A percentile compares a stretch with the other conserved stretches of the same genome.
Evolutionary conservation across 1,140 invertebrate genomes (phyloP).

Genomic region (Trichogramma pretiosum): DNA sequence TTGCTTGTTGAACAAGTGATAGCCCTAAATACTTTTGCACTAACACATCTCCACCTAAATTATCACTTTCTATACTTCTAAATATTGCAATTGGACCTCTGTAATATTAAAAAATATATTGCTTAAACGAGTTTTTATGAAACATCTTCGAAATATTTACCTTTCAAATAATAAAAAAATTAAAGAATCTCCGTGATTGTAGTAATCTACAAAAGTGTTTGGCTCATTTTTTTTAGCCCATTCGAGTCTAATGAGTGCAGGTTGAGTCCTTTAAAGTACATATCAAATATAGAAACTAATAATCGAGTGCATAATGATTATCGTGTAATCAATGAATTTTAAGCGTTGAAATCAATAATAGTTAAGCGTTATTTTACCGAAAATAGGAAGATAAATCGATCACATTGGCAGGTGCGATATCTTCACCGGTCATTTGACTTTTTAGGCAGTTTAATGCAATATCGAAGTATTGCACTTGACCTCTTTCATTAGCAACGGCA

Average conservation of each 20-base stretch:
- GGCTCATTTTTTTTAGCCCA: slow-evolving; percentile 51
- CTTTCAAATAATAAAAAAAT: slow-evolving; percentile 55
- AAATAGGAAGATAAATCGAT: slow-evolving; percentile 65
- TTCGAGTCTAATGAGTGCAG: slow-evolving; percentile 46
- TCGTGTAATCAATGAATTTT: neutral
- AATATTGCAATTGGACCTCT: slow-evolving; percentile 46
- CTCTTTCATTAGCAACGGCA: slow-evolving; percentile 59
- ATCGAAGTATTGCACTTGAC: slow-evolving; percentile 72
- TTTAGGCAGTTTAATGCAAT: slow-evolving; percentile 58
- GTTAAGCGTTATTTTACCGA: slow-evolving; percentile 47
- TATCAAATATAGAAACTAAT: no score
- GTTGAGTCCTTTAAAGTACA: slow-evolving; percentile 41
- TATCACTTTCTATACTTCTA: slow-evolving; percentile 41
- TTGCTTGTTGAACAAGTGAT: slow-evolving; percentile 58
- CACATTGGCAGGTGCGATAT: slow-evolving; percentile 52
- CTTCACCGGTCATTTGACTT: slow-evolving; percentile 61
- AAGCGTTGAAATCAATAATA: neutral
- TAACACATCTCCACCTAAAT: slow-evolving; percentile 49
- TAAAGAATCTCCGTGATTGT: slow-evolving; percentile 43
- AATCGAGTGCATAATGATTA: neutral
- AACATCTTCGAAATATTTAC: slow-evolving; percentile 38
- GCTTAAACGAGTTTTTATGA: neutral
- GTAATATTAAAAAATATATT: slow-evolving; percentile 16
- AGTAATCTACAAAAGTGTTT: slow-evolving; percentile 39
- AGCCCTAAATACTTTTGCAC: slow-evolving; percentile 58